Evolutionary conservation across 2,888 invertebrate species (phyloP), one percentile per base, ranked within the genome.

Genomic region (Caenorhabditis virilis): DNA sequence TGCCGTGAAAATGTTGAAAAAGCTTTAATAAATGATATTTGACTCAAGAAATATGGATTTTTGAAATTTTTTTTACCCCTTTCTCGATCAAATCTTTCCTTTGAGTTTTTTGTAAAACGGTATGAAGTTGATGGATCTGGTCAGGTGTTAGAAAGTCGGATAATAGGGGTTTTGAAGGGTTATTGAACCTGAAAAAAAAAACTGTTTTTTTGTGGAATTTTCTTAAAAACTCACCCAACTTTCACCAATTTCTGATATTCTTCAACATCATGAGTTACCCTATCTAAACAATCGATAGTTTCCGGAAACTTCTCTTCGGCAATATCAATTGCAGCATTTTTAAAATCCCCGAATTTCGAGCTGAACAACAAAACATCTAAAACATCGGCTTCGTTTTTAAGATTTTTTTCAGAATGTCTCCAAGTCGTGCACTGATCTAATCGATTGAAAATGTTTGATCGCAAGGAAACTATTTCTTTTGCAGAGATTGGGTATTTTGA

Each of bases 391-490:
- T 60, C 33, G n/a, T n/a, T 20, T 60, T 57, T 2, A 7, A 23
- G 2, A 42, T 55, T 33, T 2, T 55, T 23, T 5, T 56, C 22
- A 11, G 33, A 11, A 20, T 42, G 27, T 23, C 61, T 54, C 71
- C 71, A 71, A n/a, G 18, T 22, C 9, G 71, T 71, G 38, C 71
- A 71, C 25, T 61, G 43, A 39, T 71, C 71, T 13, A 71, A 51
- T 36, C 59, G 47, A 26, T 15, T 27, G 26, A 64, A 20, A n/a
- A 67, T 36, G 15, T 47, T 47, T n/a, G 52, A 47, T 2, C 61
- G 61, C 33, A 62, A 50, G 26, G 27, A 5, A 11, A 62, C 46
- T 2, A 62, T 18, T 11, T 62, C 56, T 35, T 56, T 51, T 42
- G 55, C 61, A 36, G 56, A 38, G 0, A n/a, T n/a, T n/a, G n/a